Base-by-base conservation (phyloP, 2,113 vertebrate genomes). In the Neolamprologus cancellatus region DNA sequence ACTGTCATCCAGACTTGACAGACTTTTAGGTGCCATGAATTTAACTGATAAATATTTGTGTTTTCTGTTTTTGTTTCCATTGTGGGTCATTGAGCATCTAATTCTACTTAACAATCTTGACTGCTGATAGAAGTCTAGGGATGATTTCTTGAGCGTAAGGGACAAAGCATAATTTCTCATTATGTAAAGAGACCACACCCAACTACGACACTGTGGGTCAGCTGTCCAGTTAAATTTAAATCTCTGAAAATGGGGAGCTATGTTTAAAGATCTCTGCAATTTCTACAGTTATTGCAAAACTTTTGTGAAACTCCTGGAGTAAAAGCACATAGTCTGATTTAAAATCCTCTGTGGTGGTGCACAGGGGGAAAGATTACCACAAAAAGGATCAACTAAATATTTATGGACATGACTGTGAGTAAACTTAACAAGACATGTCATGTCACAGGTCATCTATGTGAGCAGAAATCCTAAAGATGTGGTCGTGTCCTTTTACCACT, bases 401-500 rank as follows among this genome's bases (percentile, higher is more conserved):
- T 46, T 28, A 74, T 28, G 39, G 5, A 28, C 39, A 25, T 46
- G 41, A 71, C 66, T 71, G 39, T 44, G 8, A 3, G 20, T 71
- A 74, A 46, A 74, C 39, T 25, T 25, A 28, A 46, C 39, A 71
- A 25, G 20, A 74, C n/a, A 15, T 84, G 50, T 79, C 23, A 4
- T 48, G 23, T 71, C 46, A 8, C 74, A 98, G 97, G 95, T 99
- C 80, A 96, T 98, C 81, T 98, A 98, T 2, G 85, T 98, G 79
- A 95, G 95, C 57, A 96, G 97, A 94, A 97, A 98, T 90, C 97
- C 98, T 44, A 98, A 97, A 94, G 98, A 98, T 0, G 96, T 97
- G 0, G 85, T 79, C 0, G 97, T 98, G 10, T 99, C 98, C 3
- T 98, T 95, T 91, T 98, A 97, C 81, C 93, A 97, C 86, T 98